Evolutionary conservation across 1,140 invertebrate species (phyloP).

Genomic region (Gonatopus flavifemur): DNA sequence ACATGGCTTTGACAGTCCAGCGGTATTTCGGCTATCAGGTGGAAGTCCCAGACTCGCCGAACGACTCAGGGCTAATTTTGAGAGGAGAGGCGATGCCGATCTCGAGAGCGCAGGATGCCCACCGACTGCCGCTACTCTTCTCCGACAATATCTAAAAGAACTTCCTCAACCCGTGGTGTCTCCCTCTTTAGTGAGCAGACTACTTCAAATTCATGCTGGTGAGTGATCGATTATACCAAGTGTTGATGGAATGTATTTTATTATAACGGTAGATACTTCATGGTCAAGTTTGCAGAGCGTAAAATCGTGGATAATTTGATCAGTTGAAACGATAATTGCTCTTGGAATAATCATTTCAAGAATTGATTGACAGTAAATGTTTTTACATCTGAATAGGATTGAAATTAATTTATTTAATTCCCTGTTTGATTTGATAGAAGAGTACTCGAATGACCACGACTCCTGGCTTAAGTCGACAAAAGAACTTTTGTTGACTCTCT

Average conservation of each 20-base stretch:
- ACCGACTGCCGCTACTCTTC: constrained; percentile 54
- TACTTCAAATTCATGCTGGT: constrained; percentile 50
- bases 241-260: too few relatives aligned
- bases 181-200: constrained; percentile 45
- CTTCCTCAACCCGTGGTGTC: constrained; percentile 57
- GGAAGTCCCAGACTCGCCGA: constrained; percentile 53
- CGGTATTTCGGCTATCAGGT: constrained; percentile 51
- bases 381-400: too few relatives aligned
- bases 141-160: constrained; percentile 58
- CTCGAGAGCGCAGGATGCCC: constrained; percentile 54
- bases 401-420: too few relatives aligned
- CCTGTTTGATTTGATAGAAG: constrained; percentile 28
- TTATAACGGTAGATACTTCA: too few relatives aligned
- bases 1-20: constrained; percentile 50
- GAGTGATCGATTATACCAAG: constrained; percentile 17
- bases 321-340: too few relatives aligned
- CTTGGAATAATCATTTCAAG: too few relatives aligned
- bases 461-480: constrained; percentile 49
- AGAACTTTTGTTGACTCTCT: constrained; percentile 44
- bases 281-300: too few relatives aligned
- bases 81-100: constrained; percentile 57
- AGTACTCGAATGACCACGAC: constrained; percentile 41
- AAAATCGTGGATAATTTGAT: too few relatives aligned
- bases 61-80: constrained; percentile 51
- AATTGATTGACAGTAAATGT: too few relatives aligned